Percentiles rank a stretch among this genome's conserved stretches.
phyloP scores from a whole-genome alignment of 2,113 vertebrate genomes.

The Cavia aperea region DNA sequence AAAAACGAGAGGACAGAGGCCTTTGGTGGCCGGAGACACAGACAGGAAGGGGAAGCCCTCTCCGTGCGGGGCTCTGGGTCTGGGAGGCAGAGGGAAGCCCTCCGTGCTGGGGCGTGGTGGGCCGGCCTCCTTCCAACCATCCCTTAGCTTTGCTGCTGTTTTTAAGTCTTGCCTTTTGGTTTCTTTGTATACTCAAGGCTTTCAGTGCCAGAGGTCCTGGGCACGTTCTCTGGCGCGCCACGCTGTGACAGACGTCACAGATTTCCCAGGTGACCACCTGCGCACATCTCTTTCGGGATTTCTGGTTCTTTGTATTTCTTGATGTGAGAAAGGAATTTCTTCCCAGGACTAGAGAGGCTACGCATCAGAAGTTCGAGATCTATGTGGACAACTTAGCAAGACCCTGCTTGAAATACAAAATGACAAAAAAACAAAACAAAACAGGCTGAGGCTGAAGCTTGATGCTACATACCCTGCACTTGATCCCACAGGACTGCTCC shows the following conservation, averaged over 20 bases:
- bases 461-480: neutral
- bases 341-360: neutral
- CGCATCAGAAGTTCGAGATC: neutral
- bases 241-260: neutral
- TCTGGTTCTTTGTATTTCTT: conserved; percentile 1
- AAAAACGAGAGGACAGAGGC: neutral
- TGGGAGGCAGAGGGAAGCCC: neutral
- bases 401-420: neutral
- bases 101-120: neutral
- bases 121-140: neutral
- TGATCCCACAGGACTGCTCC: neutral
- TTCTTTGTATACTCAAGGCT: neutral
- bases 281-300: neutral
- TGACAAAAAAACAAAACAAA: neutral
- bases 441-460: neutral
- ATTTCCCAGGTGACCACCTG: neutral
- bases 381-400: neutral
- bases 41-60: neutral
- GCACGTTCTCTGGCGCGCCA: neutral
- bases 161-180: neutral
- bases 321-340: neutral
- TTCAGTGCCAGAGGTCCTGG: neutral
- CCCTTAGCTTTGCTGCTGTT: neutral
- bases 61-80: neutral
- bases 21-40: neutral